These are phyloP conservation scores for Valencia hispanica DNA, from an alignment of 2,797 vertebrate species.

Conservation along the genomic window DNA sequence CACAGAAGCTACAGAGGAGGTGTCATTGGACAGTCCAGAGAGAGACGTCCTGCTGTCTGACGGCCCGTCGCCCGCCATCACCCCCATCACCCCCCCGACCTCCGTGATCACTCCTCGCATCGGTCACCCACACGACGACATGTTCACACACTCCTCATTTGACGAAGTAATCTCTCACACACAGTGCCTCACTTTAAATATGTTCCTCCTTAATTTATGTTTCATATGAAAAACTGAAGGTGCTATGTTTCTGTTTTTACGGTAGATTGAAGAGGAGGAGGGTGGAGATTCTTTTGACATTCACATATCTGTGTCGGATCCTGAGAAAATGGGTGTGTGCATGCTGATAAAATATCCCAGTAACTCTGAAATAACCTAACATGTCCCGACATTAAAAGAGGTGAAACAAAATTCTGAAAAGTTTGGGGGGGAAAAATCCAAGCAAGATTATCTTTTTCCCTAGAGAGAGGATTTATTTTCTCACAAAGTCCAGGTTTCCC, in stretches of 20 bases:
- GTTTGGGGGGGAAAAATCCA: not conserved
- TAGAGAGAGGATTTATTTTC: not conserved
- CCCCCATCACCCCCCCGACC: slow-evolving; percentile 91
- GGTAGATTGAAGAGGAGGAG: slow-evolving; percentile 91
- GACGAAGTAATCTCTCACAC: slow-evolving; percentile 84
- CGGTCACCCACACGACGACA: slow-evolving; percentile 82
- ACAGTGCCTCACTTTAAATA: not conserved
- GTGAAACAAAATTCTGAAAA: too few relatives aligned
- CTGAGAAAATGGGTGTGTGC: slow-evolving; percentile 96
- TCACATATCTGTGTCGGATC: slow-evolving; percentile 93
- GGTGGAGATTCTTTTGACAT: slow-evolving; percentile 90
- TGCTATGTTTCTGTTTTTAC: slow-evolving; percentile 10
- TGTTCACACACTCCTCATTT: slow-evolving; percentile 88
- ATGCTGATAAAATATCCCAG: not conserved
- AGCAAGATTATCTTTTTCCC: not conserved
- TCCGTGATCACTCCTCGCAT: slow-evolving; percentile 86
- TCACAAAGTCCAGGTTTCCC: not conserved
- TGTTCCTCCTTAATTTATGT: too few relatives aligned
- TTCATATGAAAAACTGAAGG: not conserved
- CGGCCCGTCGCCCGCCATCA: slow-evolving; percentile 92
- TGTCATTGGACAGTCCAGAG: slow-evolving; percentile 95
- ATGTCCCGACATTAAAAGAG: not conserved
- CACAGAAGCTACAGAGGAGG: slow-evolving; percentile 95
- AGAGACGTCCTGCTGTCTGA: slow-evolving; percentile 91
- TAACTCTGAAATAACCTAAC: not conserved